Conservation (phyloP, 2,113 vertebrate species). For the Lasiurus cinereus region DNA sequence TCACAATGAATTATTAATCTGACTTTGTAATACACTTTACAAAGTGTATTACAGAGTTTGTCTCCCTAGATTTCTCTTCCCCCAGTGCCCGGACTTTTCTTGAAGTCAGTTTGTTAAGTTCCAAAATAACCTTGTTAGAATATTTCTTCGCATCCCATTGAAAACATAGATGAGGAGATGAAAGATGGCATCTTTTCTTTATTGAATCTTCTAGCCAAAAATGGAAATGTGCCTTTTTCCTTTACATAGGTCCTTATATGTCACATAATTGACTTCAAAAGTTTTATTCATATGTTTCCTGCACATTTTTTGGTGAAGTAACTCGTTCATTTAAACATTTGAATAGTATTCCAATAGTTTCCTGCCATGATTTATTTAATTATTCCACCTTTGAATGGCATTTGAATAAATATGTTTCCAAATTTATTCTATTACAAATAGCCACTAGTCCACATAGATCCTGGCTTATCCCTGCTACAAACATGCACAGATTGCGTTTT, state of each 20-base stretch:
- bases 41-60: neutral
- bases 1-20: neutral
- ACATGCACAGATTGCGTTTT: neutral
- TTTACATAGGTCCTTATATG: neutral
- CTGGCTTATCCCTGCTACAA: neutral
- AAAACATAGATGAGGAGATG: slow-evolving; percentile 41
- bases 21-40: neutral
- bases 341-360: neutral
- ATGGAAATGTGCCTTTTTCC: neutral
- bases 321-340: slow-evolving; percentile 31
- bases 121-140: neutral
- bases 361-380: slow-evolving; percentile 13
- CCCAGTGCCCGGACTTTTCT: neutral
- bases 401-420: slow-evolving; percentile 61
- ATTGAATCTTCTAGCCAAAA: neutral
- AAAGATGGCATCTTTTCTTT: slow-evolving; percentile 46
- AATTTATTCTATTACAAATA: slow-evolving; percentile 39
- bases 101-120: slow-evolving; percentile 15
- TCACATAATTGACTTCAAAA: neutral
- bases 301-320: slow-evolving; percentile 3
- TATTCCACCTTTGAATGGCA: neutral
- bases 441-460: too few species aligned
- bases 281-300: slow-evolving; percentile 2
- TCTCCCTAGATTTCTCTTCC: neutral
- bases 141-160: slow-evolving; percentile 39